phyloP scores from a whole-genome alignment of 2,888 invertebrate genomes.

The Clitarchus hookeri region DNA sequence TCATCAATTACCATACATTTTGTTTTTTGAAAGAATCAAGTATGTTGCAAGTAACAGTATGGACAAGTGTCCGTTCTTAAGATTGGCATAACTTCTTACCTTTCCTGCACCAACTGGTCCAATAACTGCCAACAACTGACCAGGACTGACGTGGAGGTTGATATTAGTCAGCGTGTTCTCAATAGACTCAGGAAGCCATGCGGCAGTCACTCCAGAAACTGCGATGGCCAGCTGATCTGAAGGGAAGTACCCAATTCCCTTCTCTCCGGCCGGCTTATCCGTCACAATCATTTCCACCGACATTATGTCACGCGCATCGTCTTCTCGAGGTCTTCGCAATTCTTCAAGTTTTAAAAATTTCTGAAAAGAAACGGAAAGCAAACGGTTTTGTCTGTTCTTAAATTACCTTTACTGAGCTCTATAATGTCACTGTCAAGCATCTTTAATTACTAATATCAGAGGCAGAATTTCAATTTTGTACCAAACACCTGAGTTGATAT shows the following conservation, averaged over 20 bases:
- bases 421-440: too few species aligned
- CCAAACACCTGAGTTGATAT: too few species aligned
- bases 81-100: too few species aligned
- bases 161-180: slow-evolving; percentile 44
- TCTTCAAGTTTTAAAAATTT: neutral
- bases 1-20: too few species aligned
- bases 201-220: slow-evolving; percentile 41
- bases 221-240: neutral
- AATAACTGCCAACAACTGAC: slow-evolving; percentile 44
- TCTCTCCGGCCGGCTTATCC: neutral
- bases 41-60: too few species aligned
- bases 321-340: neutral
- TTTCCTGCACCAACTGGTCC: slow-evolving; percentile 46
- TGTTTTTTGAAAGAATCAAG: too few species aligned
- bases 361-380: neutral
- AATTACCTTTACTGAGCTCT: too few species aligned
- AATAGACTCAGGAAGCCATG: slow-evolving; percentile 42
- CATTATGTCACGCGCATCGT: too few species aligned
- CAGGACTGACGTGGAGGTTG: slow-evolving; percentile 39
- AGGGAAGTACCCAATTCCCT: neutral
- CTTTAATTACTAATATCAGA: too few species aligned
- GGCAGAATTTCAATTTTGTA: too few species aligned
- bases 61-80: too few species aligned
- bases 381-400: too few species aligned
- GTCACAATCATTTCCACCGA: neutral